A percentile compares a stretch with the other conserved stretches of the same genome.
Conservation (phyloP, 2,888 invertebrate genomes). For the Nomada ferruginata region DNA sequence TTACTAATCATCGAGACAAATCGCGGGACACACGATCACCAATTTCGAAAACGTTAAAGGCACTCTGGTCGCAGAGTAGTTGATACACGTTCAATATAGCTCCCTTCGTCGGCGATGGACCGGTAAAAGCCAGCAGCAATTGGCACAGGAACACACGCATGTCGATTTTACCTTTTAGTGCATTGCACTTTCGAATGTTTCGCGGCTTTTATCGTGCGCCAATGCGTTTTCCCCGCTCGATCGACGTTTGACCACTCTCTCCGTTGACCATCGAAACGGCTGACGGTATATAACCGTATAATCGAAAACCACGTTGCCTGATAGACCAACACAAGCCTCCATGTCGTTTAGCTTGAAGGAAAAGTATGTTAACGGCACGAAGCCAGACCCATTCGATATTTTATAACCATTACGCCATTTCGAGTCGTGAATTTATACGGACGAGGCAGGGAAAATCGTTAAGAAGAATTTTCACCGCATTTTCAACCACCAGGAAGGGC, state of each 20-base stretch:
- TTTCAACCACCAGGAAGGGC: neutral
- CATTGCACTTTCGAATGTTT: constrained; percentile 70
- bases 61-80: constrained; percentile 5
- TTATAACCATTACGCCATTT: constrained; percentile 7
- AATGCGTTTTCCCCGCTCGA: constrained; percentile 70
- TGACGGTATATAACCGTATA: constrained; percentile 51
- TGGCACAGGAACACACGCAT: constrained; percentile 46
- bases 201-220: constrained; percentile 68
- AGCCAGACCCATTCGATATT: constrained; percentile 25
- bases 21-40: constrained; percentile 1
- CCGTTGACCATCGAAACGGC: constrained; percentile 40
- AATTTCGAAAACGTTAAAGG: constrained; percentile 24
- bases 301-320: constrained; percentile 49
- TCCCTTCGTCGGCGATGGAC: constrained; percentile 25
- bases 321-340: constrained; percentile 37
- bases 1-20: neutral
- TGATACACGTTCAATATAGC: constrained; percentile 59
- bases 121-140: constrained; percentile 61
- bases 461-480: neutral
- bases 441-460: neutral
- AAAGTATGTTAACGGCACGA: constrained; percentile 46
- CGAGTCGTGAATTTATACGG: constrained; percentile 10
- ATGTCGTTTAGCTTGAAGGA: constrained; percentile 42
- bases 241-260: constrained; percentile 55
- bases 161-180: constrained; percentile 67